Base-by-base conservation (phyloP, 2,797 vertebrate genomes). In the Clarias fuscus region DNA sequence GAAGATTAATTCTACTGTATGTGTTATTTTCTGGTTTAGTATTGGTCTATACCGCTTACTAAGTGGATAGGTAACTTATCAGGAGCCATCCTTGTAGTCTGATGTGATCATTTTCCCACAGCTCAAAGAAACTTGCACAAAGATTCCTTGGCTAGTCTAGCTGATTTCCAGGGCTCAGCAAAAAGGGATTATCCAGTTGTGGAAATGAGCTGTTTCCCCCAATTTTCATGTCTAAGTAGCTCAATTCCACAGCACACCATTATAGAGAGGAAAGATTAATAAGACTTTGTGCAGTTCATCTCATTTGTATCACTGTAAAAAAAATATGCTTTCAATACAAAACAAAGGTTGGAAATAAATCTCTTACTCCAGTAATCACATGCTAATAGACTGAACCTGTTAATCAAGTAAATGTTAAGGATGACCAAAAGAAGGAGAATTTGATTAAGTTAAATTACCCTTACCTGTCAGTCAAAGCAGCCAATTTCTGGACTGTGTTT, bases 161-260 rank as follows among this genome's bases (percentile, higher is more conserved):
- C 11, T 3, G 33, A 75, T 83, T 86, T 82, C 64, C 71, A 92
- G 88, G 62, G 85, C 87, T 85, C 86, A 88, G 88, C 20, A n/a
- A 67, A 89, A 90, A 88, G 91, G 93, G 91, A 94, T 94, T 91
- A 92, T 91, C 92, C 91, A 92, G 93, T 93, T 79, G 90, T 87
- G 93, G 94, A 93, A 94, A 95, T 94, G 90, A 92, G 88, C 93
- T 89, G 92, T 93, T 95, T 95, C 94, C 93, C 91, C 92, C 4
- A 61, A 95, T 95, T 96, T 93, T 93, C 91, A 92, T 95, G 94
- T 95, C 94, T 95, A 80, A 87, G 93, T 84, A 58, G 27, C 86
- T 90, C 90, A 73, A 79, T 82, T 91, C 91, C 91, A 86, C 82
- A 84, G 91, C 89, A 62, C 15, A n/a, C 53, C 8, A 59, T 78